Conservation (phyloP, 2,888 invertebrate species). For the Apamea monoglypha region DNA sequence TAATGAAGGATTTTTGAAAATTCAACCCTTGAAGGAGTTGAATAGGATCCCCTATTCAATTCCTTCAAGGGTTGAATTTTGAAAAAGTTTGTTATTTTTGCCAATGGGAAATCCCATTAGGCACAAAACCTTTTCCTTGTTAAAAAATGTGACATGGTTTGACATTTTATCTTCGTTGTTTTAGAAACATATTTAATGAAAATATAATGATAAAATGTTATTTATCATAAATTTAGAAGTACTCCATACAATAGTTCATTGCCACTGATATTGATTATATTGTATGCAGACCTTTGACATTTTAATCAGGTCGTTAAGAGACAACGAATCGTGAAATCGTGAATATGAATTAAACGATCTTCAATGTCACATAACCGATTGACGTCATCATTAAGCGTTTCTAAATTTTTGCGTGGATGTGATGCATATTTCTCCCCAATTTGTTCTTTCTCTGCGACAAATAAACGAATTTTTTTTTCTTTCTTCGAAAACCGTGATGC, state of each 20-base stretch:
- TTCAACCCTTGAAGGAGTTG: background rate
- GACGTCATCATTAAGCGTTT: background rate
- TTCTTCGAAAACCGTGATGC: background rate
- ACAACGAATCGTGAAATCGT: no score
- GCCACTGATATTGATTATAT: conserved; percentile 18
- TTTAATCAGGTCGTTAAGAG: conserved; percentile 5
- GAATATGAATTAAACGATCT: conserved; percentile 18
- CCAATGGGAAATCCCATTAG: background rate
- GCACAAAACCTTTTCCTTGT: background rate
- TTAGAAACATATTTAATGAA: background rate
- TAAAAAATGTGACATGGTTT: background rate
- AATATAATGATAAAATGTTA: background rate
- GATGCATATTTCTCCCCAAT: background rate
- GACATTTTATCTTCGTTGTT: background rate
- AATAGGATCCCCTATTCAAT: no score
- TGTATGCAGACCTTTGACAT: conserved; percentile 37
- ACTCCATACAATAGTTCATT: conserved; percentile 13
- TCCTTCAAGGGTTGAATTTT: no score
- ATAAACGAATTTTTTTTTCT: background rate
- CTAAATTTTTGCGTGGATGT: background rate
- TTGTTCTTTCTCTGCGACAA: background rate
- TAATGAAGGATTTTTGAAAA: background rate
- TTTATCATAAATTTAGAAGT: conserved; percentile 19
- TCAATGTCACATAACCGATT: conserved; percentile 1
- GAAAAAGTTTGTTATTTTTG: background rate